Base-by-base conservation (phyloP, 2,888 invertebrate species). In the Stenichneumon culpator region DNA sequence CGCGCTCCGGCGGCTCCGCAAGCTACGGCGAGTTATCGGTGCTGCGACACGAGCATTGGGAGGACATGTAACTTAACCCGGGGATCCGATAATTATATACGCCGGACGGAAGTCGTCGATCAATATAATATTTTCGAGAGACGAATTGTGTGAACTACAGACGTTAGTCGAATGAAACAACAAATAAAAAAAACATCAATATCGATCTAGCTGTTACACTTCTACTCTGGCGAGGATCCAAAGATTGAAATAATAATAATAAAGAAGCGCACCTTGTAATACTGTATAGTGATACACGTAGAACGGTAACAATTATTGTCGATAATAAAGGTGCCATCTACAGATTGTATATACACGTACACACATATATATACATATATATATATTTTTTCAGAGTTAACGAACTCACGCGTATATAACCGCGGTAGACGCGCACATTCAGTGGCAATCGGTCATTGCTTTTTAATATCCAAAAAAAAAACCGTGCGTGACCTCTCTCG, bases 381-480 rank as follows among this genome's bases (percentile, higher is more conserved):
- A 73, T 83, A 73, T 79, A 74, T 79, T 83, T 83, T 83, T 79
- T 65, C 79, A 79, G 74, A 74, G 68, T 79, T 68, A 19, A 60
- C 73, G 39, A 78, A 73, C 68, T 83, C 78, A 63, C 54, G 73
- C 63, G 73, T 68, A 16, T 25, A 11, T 25, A 68, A 44, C 47
- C 16, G 22, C 39, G 44, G 14, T 50, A 47, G 32, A 47, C 47
- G 25, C 57, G 72, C 47, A 54, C 28, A 36, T 52, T 3, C n/a
- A 16, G 63, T 60, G 74, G 25, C 63, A 78, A 54, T 67, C 52
- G 69, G 52, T 63, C 19, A 16, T 44, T 32, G 73, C 57, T 54
- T 36, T 72, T 57, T 52, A 69, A 69, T 60, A 63, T 69, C 50
- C 19, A 16, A 39, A 11, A 9, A 32, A 39, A 67, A 28, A 28